phyloP scores from a whole-genome alignment of 2,888 invertebrate species.

The Phyllotreta cruciferae region DNA sequence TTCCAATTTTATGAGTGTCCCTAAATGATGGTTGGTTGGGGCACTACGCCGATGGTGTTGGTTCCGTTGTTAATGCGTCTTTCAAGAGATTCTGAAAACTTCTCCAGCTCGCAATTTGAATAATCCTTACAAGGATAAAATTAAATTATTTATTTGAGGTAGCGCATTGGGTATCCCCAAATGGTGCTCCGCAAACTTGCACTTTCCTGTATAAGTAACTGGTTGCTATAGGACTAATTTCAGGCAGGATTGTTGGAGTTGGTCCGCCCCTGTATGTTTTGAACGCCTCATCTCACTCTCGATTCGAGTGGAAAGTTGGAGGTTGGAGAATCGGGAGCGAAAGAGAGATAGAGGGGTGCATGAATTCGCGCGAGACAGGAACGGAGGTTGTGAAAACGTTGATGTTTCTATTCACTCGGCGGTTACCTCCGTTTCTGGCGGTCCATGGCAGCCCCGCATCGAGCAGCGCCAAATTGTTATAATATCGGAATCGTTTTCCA shows the following conservation, averaged over 20 bases:
- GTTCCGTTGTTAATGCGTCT: background rate
- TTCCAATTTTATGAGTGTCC: too few species aligned
- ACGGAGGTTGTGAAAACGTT: too few species aligned
- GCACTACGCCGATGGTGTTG: conserved; percentile 3
- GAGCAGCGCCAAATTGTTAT: too few species aligned
- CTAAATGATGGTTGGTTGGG: too few species aligned
- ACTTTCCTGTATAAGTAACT: too few species aligned
- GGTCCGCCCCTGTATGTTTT: conserved; percentile 33
- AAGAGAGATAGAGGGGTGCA: conserved; percentile 27
- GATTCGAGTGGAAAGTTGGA: conserved; percentile 49
- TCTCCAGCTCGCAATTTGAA: conserved; percentile 35
- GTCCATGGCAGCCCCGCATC: too few species aligned
- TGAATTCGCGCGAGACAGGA: too few species aligned
- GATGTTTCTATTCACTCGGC: too few species aligned
- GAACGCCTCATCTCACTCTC: conserved; percentile 34
- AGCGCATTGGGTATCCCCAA: conserved; percentile 20
- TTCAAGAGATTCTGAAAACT: background rate
- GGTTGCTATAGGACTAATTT: too few species aligned
- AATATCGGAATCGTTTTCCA: too few species aligned
- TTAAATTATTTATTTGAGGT: conserved; percentile 42
- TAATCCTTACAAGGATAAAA: conserved; percentile 42
- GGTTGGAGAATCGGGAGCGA: conserved; percentile 19
- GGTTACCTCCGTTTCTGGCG: too few species aligned
- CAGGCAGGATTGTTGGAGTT: too few species aligned
- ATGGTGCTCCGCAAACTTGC: conserved; percentile 29